Percentiles rank a stretch among this genome's conserved stretches.
These are phyloP conservation scores for Mellivora capensis DNA, from an alignment of 2,113 vertebrate species.

Conservation along the genomic window DNA sequence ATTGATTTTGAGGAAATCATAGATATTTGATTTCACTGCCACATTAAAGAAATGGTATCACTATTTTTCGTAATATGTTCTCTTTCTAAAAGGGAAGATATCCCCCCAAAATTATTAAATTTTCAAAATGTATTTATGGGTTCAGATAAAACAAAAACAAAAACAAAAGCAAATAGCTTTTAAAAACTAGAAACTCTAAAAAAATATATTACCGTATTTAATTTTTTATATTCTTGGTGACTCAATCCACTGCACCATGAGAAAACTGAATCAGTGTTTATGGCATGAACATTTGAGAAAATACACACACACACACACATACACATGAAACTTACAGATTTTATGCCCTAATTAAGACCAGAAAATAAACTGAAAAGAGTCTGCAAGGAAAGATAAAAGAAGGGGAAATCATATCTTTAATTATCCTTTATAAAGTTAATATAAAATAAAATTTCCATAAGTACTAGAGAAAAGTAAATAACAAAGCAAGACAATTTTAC, in stretches of 20 bases:
- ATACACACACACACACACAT: neutral
- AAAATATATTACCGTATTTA: neutral
- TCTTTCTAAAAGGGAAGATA: neutral
- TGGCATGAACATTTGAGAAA: neutral
- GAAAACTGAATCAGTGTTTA: neutral
- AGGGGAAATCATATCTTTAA: slow-evolving; percentile 18
- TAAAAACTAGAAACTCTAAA: slow-evolving; percentile 5
- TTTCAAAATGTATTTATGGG: slow-evolving; percentile 40
- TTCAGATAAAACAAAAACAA: neutral
- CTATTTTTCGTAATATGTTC: neutral
- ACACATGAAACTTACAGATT: neutral
- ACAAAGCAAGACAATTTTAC: neutral
- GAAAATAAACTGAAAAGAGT: neutral
- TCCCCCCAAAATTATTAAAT: neutral
- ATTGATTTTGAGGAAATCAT: neutral
- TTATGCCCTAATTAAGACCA: neutral
- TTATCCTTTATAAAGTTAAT: slow-evolving; percentile 31
- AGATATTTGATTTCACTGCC: neutral
- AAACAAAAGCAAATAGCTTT: neutral
- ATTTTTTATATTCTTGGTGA: neutral
- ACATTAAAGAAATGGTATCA: neutral
- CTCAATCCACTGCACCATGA: neutral
- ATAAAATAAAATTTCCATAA: slow-evolving; percentile 8
- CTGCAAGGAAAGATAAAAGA: neutral
- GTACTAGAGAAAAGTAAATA: neutral